Base-by-base conservation (phyloP, 2,888 invertebrate genomes). In the Cephus pulcher region DNA sequence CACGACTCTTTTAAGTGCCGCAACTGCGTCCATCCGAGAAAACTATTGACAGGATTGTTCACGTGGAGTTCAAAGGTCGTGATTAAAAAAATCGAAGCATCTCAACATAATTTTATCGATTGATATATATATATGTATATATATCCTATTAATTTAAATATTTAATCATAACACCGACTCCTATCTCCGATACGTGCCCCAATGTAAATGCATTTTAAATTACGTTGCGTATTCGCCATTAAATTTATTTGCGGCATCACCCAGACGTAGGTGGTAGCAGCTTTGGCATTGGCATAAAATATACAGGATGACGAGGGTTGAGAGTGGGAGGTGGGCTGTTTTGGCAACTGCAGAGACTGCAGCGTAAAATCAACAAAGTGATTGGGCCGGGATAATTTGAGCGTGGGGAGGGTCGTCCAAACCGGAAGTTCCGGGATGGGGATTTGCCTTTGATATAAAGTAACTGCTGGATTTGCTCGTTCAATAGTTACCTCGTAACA, bases 331-430 rank as follows among this genome's bases (percentile, higher is more conserved):
- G 4, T 23, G 0, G 3, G 15, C 71, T 71, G 71, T 71, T 71
- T 71, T 71, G 71, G 71, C 71, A 71, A 71, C 71, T 71, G 71
- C 71, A 56, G 23, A 56, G 23, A 56, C 56, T 56, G 56, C 56
- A 56, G 56, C 23, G 56, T 56, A 56, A 56, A 56, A 56, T 23
- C 56, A 56, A 56, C 56, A 56, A 23, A 56, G 56, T 56, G 56
- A 56, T 56, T 56, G 23, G 56, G 23, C 1, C 9, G 56, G 56
- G 56, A 6, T 56, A 23, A 23, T 56, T 56, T 9, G 23, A 56
- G 23, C 56, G 56, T 9, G 34, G 34, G 56, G 23, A 56, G 23
- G 23, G 56, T 56, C 9, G 56, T 56, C 23, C 23, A 56, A 23
- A 23, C 56, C 23, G 56, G 23, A 56, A 23, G 9, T 56, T 56